phyloP scores from a whole-genome alignment of 23 tunicate species.

The Oikopleura dioica region DNA sequence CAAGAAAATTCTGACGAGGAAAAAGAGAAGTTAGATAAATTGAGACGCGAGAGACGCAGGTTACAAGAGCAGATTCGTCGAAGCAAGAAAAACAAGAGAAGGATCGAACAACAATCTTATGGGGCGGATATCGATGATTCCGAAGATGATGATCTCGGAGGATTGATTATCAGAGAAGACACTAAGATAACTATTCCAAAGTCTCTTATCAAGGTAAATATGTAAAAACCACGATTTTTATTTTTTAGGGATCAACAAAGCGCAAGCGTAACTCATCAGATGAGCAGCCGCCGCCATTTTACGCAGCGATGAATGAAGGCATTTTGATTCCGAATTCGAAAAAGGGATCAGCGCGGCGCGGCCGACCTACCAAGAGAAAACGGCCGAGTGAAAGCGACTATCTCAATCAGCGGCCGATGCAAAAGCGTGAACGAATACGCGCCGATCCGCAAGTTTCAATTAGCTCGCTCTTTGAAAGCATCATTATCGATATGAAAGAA shows the following conservation, averaged over 20 bases:
- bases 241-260: neutral
- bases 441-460: slow-evolving; percentile 78
- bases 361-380: neutral
- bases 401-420: slow-evolving; percentile 23
- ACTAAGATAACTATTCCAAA: slow-evolving; percentile 58
- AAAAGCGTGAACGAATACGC: slow-evolving; percentile 66
- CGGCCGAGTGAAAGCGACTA: neutral
- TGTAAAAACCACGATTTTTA: too few relatives aligned
- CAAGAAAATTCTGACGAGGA: neutral
- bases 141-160: neutral
- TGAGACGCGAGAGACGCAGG: neutral
- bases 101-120: neutral
- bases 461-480: slow-evolving; percentile 37
- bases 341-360: neutral
- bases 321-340: neutral
- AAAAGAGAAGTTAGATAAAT: neutral
- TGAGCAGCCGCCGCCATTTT: neutral
- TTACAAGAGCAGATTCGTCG: neutral
- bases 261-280: neutral
- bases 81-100: neutral
- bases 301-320: neutral
- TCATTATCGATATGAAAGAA: slow-evolving; percentile 38
- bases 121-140: neutral
- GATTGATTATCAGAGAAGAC: slow-evolving; percentile 21
- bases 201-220: slow-evolving; percentile 28